phyloP scores from a whole-genome alignment of 2,797 vertebrate genomes.

The Arnoldichthys spilopterus region DNA sequence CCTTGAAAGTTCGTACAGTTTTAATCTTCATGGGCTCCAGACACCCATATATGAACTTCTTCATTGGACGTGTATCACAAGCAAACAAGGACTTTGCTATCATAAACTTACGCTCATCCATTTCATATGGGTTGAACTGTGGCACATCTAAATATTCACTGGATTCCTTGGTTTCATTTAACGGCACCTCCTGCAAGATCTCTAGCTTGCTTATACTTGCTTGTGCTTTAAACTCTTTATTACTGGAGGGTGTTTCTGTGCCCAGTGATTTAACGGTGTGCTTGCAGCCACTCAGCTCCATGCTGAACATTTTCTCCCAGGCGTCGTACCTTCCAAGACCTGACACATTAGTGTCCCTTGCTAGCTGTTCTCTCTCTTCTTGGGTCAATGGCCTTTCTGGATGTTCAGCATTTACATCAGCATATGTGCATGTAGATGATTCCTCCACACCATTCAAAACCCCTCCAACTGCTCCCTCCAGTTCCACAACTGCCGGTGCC shows the following conservation, averaged over 20 bases:
- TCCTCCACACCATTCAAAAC: conserved; percentile 1
- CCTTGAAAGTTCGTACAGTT: conserved; percentile 87
- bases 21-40: conserved; percentile 91
- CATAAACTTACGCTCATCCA: conserved; percentile 53
- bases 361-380: conserved; percentile 82
- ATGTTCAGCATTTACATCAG: conserved; percentile 15
- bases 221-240: conserved; percentile 17
- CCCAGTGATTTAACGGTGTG: conserved; percentile 53
- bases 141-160: background rate
- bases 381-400: conserved; percentile 72
- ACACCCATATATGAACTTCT: conserved; percentile 80
- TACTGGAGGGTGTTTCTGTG: conserved; percentile 41
- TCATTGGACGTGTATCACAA: conserved; percentile 65
- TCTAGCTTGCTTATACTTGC: conserved; percentile 20
- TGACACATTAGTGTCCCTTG: conserved; percentile 72
- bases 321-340: conserved; percentile 78
- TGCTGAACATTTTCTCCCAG: conserved; percentile 94
- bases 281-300: conserved; percentile 83
- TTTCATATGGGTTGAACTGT: conserved; percentile 40
- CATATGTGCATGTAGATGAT: background rate
- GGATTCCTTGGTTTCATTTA: conserved; percentile 29
- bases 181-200: conserved; percentile 35
- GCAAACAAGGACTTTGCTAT: conserved; percentile 44
- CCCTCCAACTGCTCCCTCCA: conserved; percentile 72
- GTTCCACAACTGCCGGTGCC: conserved; percentile 63